Conservation (phyloP, 2,888 invertebrate genomes). For the Watsonalla cultraria region DNA sequence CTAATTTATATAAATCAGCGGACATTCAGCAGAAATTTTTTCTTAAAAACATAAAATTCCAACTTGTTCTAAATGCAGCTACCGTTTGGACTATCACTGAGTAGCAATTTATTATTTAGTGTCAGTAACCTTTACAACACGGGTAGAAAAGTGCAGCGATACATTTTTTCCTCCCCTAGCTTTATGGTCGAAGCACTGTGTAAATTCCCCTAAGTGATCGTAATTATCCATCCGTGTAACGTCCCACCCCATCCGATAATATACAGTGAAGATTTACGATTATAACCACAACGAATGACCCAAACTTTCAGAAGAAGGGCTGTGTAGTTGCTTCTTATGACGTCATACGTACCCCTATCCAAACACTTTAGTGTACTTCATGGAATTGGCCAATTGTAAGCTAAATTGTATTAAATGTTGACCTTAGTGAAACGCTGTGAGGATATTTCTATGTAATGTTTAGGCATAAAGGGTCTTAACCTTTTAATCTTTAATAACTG, state of each 20-base stretch:
- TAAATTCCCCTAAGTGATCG: slow-evolving; percentile 27
- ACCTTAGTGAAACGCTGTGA: no score
- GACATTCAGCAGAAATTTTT: no score
- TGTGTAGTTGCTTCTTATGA: slow-evolving; percentile 32
- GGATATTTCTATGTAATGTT: no score
- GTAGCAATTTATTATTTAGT: neutral
- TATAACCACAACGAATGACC: slow-evolving; percentile 44
- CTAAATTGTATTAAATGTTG: no score
- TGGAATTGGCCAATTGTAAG: no score
- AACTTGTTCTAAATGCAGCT: neutral
- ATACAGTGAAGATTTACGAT: slow-evolving; percentile 47
- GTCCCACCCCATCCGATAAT: slow-evolving; percentile 39
- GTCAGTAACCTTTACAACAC: neutral
- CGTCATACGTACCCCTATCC: slow-evolving; percentile 23
- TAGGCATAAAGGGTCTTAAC: no score
- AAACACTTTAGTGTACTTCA: no score
- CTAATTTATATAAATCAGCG: neutral
- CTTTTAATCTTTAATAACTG: no score
- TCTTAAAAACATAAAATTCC: no score
- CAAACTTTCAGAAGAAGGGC: slow-evolving; percentile 38
- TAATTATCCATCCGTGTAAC: slow-evolving; percentile 39
- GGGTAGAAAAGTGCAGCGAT: neutral
- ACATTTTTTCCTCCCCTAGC: neutral
- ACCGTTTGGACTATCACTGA: neutral
- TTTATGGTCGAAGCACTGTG: neutral